Evolutionary conservation across 2,888 invertebrate species (phyloP), one percentile per base, ranked within the genome.

Genomic region (Gnatocerus cornutus): DNA sequence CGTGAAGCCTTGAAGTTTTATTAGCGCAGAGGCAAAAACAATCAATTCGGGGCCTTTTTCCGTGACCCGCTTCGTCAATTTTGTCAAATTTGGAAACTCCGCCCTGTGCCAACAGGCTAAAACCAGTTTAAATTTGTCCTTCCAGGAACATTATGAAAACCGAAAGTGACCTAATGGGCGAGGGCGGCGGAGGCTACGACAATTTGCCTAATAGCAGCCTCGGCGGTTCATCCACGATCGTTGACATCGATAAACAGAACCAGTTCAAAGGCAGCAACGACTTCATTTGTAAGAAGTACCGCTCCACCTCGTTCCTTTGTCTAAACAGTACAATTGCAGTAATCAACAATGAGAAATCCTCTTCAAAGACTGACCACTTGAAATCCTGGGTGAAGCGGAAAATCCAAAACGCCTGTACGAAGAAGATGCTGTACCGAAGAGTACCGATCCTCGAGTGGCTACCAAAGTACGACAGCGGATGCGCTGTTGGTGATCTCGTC

Each of bases 401-500:
- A 77, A 81, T 85, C 2, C 84, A 81, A 61, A 85, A 85, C 33
- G 83, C 85, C 5, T 90, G 90, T 78, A 92, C 91, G 61, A 90
- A 89, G 78, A 94, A 94, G 85, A 91, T 90, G 71, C 86, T 66
- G 3, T 21, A 58, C 84, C 92, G 91, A 83, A 88, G 93, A 68
- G 77, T 95, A 56, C 95, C 96, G 5, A 88, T 95, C 59, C 82
- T 92, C 3, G 84, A 83, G 62, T 96, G 96, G 96, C 83, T 94
- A 74, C 95, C 94, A 3, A 89, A 88, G 74, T 96, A 96, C 86
- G 90, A 87, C 77, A 81, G 86, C 5, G 88, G 93, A 91, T 85
- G 90, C 89, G 91, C 94, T 5, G 85, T 95, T 56, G 94, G 96
- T 7, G 97, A 98, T 86, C 83, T 96, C 45, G 93, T 98, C 71